Conservation (phyloP, 2,113 vertebrate species). For the zebrafish (Danio rerio) region GRCz12tu NC_133193.1:10330501-10331000, state of each 20-base stretch:
- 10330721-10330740: neutral
- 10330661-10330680: constrained; percentile 11
- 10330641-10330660: neutral
- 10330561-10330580: no score
- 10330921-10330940: constrained; percentile 31
- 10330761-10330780: neutral
- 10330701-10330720: neutral
- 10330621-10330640: neutral
- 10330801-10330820: neutral
- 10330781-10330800: constrained; percentile 1
- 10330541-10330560: no score
- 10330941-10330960: constrained; percentile 35
- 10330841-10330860: constrained; percentile 44
- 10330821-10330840: constrained; percentile 38
- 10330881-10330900: neutral
- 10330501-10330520: no score
- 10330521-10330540: no score
- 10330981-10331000: constrained; percentile 4
- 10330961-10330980: constrained; percentile 26
- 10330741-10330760: neutral
- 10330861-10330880: constrained; percentile 22
- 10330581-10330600: no score
- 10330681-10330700: constrained; percentile 14
- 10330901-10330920: constrained; percentile 35
- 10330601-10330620: no score